Evolutionary conservation across 2,113 vertebrate species (phyloP), one percentile per base, ranked within the genome.

Genomic region (Notothenia coriiceps): DNA sequence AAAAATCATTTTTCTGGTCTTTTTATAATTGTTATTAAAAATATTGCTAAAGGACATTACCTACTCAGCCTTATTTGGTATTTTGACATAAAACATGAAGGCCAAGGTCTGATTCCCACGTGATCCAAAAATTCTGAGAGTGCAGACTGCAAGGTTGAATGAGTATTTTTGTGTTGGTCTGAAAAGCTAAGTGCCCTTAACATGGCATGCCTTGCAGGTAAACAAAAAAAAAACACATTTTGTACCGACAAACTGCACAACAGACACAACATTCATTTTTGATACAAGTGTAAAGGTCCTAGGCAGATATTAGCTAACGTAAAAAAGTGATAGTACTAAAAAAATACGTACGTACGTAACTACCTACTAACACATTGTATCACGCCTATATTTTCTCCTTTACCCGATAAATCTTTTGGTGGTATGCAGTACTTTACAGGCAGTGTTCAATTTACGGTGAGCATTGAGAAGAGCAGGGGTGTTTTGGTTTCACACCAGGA

Each of bases 121-220:
- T 71, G 65, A 79, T 69, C 65, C 79, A 70, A 72, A 80, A 71
- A 76, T 65, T 63, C 76, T 74, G 68, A 69, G 65, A 22, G 59
- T 60, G 46, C 78, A 61, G 60, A 55, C 25, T 33, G 33, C 44
- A 47, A 77, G 54, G 35, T 60, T n/a, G 55, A 71, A 69, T 40
- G 35, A 6, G 17, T 57, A 67, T 29, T 65, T 69, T 67, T 66
- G 73, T 70, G 25, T 22, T 49, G 64, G 20, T 54, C n/a, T 40
- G 52, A 73, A 85, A 78, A 68, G 67, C 18, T 78, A 73, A 82
- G 70, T 65, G 66, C 73, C 76, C 77, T 81, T 50, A 82, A 47
- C 33, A 54, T 20, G 47, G 15, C 60, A 35, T 76, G 67, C 10
- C 50, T 54, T 44, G 51, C 46, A 75, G 55, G 57, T 57, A 3